Base-by-base conservation (phyloP, 2,888 invertebrate genomes). In the Blastobasis lacticolella region DNA sequence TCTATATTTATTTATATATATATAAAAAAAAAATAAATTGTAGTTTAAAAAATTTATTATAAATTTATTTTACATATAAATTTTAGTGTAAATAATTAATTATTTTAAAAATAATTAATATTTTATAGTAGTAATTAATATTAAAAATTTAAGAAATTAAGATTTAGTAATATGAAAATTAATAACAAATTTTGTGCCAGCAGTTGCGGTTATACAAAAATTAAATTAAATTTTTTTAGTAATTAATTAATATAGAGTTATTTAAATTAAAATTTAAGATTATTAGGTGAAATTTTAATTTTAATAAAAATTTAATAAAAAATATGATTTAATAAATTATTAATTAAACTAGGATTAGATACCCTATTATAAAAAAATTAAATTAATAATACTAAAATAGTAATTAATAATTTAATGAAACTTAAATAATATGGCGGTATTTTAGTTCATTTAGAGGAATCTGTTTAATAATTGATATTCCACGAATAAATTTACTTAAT, bases 261-360 rank as follows among this genome's bases (percentile, higher is more conserved):
- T 65, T 69, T 75, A 71, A 75, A 71, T 71, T 66, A 86, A 64
- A 81, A 72, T 67, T 90, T 83, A 69, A 83, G 90, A 91, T 90
- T 90, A 90, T 60, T 90, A 91, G 90, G 90, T 82, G 82, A 91
- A 94, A 91, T 92, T 93, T 93, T 93, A 91, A 91, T 92, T 92
- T 81, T 78, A 75, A 71, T 64, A 70, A 73, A 73, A 66, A 66
- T 76, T 77, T 76, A 62, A 59, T 59, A 60, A 64, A 65, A 59
- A 61, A 75, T 75, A 75, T 75, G 69, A 75, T 54, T 80, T 81
- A 76, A 74, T 78, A 81, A 79, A 75, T 79, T 88, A 78, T 66
- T 56, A 72, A 67, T 73, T 78, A 90, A 88, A 91, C 91, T 90
- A 90, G 91, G 90, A 91, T 91, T 91, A 91, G 91, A 91, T 91